Conservation (phyloP, 2,797 vertebrate species). For the Mormyrops attenuatus region DNA sequence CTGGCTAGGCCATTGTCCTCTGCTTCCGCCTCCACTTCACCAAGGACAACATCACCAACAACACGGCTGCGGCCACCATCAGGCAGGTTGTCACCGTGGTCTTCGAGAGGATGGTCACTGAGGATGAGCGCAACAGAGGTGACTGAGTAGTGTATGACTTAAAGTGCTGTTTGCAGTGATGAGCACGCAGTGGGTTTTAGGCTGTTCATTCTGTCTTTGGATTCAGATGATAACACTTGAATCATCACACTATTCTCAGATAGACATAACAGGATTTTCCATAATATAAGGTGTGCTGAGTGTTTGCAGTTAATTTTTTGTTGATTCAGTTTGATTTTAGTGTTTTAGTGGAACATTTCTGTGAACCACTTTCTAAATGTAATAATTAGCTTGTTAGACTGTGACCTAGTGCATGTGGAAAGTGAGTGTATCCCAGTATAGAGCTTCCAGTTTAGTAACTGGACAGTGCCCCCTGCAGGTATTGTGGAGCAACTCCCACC, state of each 20-base stretch:
- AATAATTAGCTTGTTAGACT: background rate
- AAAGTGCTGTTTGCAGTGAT: background rate
- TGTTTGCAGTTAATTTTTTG: background rate
- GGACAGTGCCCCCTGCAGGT: slow-evolving; percentile 52
- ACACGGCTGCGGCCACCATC: slow-evolving; percentile 94
- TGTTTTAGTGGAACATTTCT: background rate
- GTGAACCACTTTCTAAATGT: background rate
- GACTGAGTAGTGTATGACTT: background rate
- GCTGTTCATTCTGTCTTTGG: background rate
- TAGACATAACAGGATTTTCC: background rate
- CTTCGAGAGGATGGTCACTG: slow-evolving; percentile 96
- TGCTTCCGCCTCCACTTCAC: slow-evolving; percentile 98
- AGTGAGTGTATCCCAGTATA: background rate
- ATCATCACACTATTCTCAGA: background rate
- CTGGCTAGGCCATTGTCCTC: slow-evolving; percentile 85
- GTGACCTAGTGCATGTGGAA: background rate
- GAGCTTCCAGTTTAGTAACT: background rate
- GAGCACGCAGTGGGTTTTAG: background rate
- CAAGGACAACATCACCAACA: slow-evolving; percentile 98
- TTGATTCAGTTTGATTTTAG: background rate
- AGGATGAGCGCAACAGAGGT: slow-evolving; percentile 91
- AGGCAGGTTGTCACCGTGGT: slow-evolving; percentile 96
- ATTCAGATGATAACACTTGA: background rate
- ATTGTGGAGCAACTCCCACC: slow-evolving; percentile 70
- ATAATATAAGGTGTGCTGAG: background rate